These are phyloP conservation scores for Gastracanthus pulcherrimus DNA, from an alignment of 2,888 invertebrate genomes.

Conservation along the genomic window DNA sequence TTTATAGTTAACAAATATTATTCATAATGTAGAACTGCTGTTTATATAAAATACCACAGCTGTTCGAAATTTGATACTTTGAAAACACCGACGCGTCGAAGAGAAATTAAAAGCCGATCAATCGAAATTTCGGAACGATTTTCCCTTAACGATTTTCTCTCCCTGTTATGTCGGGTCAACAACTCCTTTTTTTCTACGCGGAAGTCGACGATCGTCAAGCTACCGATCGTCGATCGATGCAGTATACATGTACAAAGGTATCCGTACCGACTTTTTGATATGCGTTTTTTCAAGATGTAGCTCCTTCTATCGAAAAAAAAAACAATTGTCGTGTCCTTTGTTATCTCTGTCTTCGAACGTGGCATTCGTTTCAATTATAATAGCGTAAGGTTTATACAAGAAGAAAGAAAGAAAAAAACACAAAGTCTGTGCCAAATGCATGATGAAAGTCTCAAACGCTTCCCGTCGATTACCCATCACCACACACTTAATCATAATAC, in stretches of 20 bases:
- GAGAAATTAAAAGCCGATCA: slow-evolving; percentile 35
- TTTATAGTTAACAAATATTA: neutral
- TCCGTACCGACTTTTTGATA: slow-evolving; percentile 55
- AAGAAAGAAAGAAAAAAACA: slow-evolving; percentile 1
- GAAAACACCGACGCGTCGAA: slow-evolving; percentile 19
- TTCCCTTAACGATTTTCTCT: slow-evolving; percentile 22
- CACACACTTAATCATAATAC: slow-evolving; percentile 7
- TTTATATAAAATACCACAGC: neutral
- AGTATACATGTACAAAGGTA: slow-evolving; percentile 59
- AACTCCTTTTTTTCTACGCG: slow-evolving; percentile 38
- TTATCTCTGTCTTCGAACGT: slow-evolving; percentile 31
- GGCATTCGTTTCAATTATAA: slow-evolving; percentile 36
- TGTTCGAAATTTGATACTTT: slow-evolving; percentile 20
- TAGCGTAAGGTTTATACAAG: slow-evolving; percentile 30
- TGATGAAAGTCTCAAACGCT: slow-evolving; percentile 41
- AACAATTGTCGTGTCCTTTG: neutral
- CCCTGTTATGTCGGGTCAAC: slow-evolving; percentile 24
- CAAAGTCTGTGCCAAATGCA: slow-evolving; percentile 57
- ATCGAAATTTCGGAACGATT: slow-evolving; percentile 50
- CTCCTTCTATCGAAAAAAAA: slow-evolving; percentile 2
- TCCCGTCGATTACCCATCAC: slow-evolving; percentile 36
- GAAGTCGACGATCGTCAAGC: slow-evolving; percentile 1
- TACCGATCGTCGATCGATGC: slow-evolving; percentile 11
- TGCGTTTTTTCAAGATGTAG: slow-evolving; percentile 50
- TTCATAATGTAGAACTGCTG: neutral